Percentiles rank a stretch among this genome's conserved stretches.
These are phyloP conservation scores for Drosophila sordidula DNA, from an alignment of 2,888 invertebrate species.

Conservation along the genomic window DNA sequence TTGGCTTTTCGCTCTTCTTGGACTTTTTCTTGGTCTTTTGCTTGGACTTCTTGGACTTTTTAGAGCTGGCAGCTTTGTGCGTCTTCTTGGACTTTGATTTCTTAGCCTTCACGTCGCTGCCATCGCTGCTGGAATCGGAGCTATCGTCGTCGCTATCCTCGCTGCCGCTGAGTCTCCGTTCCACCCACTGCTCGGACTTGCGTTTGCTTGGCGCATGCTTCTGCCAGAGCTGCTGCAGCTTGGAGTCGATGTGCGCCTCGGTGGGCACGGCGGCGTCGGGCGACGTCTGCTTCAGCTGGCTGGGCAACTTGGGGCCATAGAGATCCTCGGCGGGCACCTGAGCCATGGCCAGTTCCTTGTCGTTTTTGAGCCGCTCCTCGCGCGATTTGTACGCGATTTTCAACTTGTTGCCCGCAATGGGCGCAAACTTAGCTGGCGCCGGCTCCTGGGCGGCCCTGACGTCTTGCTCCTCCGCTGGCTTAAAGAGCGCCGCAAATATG, in stretches of 20 bases:
- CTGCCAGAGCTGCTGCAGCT: constrained; percentile 60
- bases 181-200: constrained; percentile 59
- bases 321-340: constrained; percentile 39
- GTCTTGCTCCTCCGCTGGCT: constrained; percentile 26
- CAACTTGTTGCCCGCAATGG: constrained; percentile 65
- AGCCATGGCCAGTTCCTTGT: constrained; percentile 42
- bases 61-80: constrained; percentile 45
- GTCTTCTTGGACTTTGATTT: constrained; percentile 45
- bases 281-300: constrained; percentile 10
- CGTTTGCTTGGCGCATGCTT: constrained; percentile 55
- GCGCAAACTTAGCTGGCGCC: constrained; percentile 52
- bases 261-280: not conserved
- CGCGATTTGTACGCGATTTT: constrained; percentile 71
- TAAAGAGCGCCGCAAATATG: constrained; percentile 86
- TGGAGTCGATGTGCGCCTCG: constrained; percentile 56
- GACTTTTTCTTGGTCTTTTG: constrained; percentile 64
- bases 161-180: constrained; percentile 37
- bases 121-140: constrained; percentile 26
- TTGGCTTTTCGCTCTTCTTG: constrained; percentile 58
- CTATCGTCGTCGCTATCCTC: constrained; percentile 64
- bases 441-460: not conserved
- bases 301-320: constrained; percentile 80
- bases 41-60: constrained; percentile 62
- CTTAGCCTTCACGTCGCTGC: constrained; percentile 16
- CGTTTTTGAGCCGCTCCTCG: constrained; percentile 57